A percentile compares a stretch with the other conserved stretches of the same genome.
Conservation (phyloP, 2,113 vertebrate genomes). For the Scartelaos histophorus region DNA sequence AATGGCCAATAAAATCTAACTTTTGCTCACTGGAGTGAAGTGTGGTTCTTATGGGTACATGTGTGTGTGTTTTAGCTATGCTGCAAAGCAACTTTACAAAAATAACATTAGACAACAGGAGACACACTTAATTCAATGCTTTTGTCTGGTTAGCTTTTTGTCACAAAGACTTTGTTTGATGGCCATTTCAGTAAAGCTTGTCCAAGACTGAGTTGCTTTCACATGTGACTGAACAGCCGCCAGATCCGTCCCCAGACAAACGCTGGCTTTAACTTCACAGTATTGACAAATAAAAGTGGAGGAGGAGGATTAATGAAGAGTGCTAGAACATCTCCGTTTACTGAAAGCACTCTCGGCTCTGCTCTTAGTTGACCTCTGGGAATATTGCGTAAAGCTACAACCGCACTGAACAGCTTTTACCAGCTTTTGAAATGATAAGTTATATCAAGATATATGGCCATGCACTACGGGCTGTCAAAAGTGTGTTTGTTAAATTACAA, state of each 20-base stretch:
- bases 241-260: constrained; percentile 12
- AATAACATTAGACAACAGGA: constrained; percentile 7
- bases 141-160: neutral
- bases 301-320: constrained; percentile 8
- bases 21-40: constrained; percentile 5
- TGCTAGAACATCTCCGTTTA: constrained; percentile 1
- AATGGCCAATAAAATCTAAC: too few species aligned
- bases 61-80: neutral
- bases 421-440: neutral
- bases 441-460: neutral
- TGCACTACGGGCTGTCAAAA: neutral
- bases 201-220: constrained; percentile 20
- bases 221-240: constrained; percentile 22
- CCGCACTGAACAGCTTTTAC: neutral
- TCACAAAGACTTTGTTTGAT: constrained; percentile 27
- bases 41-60: constrained; percentile 7
- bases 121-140: constrained; percentile 7
- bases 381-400: neutral
- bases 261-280: constrained; percentile 18
- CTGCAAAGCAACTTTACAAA: constrained; percentile 5
- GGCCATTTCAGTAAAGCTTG: constrained; percentile 11
- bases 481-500: neutral
- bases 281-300: constrained; percentile 18
- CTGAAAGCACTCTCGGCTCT: constrained; percentile 10
- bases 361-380: neutral